Base-by-base conservation (phyloP, 2,888 invertebrate genomes). In the Kryphioiulus occultus region DNA sequence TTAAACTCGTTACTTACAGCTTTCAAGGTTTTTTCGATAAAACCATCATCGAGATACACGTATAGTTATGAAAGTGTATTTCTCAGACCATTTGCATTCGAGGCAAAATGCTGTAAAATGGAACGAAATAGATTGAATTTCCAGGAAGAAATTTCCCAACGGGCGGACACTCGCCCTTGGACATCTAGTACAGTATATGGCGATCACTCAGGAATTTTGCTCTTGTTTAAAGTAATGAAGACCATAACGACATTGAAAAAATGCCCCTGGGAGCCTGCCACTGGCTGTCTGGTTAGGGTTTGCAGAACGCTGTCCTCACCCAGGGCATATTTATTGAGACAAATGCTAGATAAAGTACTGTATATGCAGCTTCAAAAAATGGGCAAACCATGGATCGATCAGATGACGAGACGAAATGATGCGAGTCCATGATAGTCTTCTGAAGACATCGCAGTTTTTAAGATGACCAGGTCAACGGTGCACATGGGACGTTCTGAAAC, bases 311-410 rank as follows among this genome's bases (percentile, higher is more conserved):
- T 59, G 7, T 59, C 59, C 5, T 59, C 59, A 19, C 59, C 59
- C 17, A n/a, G 59, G 59, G n/a, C 59, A 59, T n/a, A 59, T 59
- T 59, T 59, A 59, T 59, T 59, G 59, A 59, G 59, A 59, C 59
- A 59, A 59, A 59, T 59, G 17, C 19, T 59, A n/a, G n/a, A n/a
- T n/a, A n/a, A n/a, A n/a, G 19, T 19, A 59, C 19, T n/a, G 59
- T 59, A 59, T 47, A 17, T 59, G 59, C 59, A 59, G 59, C 59
- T 59, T n/a, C n/a, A 7, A 59, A 59, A n/a, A 59, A 59, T 59
- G 59, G 19, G 59, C n/a, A 2, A 59, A 59, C n/a, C 3, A n/a
- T 19, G 59, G 2, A 59, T 59, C 59, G 59, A 59, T 59, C 59
- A 59, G 59, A 59, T 59, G 19, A 59, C 59, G n/a, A n/a, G 19